phyloP scores from a whole-genome alignment of 2,797 vertebrate genomes.

The Calcarius lapponicus region DNA sequence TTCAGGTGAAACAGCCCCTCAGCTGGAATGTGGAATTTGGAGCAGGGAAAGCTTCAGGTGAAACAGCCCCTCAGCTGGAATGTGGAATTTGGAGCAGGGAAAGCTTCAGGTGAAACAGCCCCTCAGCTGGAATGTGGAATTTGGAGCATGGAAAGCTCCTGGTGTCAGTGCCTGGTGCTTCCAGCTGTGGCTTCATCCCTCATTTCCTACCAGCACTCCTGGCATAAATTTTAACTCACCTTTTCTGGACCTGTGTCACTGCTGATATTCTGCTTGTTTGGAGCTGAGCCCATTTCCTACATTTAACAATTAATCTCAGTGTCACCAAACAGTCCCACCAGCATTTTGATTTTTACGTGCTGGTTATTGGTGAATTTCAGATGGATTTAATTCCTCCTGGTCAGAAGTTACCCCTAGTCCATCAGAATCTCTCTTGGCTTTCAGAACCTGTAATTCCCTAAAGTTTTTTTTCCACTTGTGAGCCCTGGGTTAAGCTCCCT shows the following conservation, averaged over 20 bases:
- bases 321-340: background rate
- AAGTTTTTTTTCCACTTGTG: background rate
- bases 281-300: background rate
- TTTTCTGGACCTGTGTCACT: background rate
- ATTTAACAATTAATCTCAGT: background rate
- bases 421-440: background rate
- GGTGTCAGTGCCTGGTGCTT: background rate
- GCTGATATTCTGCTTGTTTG: background rate
- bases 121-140: background rate
- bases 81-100: background rate
- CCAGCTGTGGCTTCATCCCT: background rate
- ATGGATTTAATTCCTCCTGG: background rate
- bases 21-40: background rate
- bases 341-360: background rate
- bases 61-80: too few species aligned
- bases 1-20: background rate
- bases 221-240: background rate
- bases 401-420: background rate
- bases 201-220: background rate
- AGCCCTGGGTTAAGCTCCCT: background rate
- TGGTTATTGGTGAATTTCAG: background rate
- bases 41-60: background rate
- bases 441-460: background rate
- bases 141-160: background rate
- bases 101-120: background rate